phyloP scores from a whole-genome alignment of 1,140 invertebrate genomes.

The Bicyclus anynana region DNA sequence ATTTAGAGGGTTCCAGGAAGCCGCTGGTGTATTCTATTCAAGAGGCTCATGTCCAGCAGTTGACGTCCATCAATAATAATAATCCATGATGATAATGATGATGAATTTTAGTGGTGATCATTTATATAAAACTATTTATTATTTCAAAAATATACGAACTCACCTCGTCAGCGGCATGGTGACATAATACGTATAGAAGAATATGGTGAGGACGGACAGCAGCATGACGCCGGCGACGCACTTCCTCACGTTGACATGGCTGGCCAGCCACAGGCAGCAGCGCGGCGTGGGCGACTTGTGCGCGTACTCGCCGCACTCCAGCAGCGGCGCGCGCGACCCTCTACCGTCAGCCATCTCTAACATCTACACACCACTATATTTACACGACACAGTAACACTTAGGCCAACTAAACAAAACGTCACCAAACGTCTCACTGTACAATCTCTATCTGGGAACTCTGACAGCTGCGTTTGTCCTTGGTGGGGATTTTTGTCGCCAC shows the following conservation, averaged over 20 bases:
- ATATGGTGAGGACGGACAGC: conserved; percentile 83
- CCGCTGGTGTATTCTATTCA: no score
- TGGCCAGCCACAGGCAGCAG: conserved; percentile 79
- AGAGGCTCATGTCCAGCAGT: no score
- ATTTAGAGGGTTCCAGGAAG: no score
- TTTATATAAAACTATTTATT: no score
- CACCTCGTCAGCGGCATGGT: conserved; percentile 84
- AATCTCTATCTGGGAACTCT: conserved; percentile 69
- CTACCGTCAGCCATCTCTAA: conserved; percentile 58
- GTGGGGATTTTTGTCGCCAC: conserved; percentile 75
- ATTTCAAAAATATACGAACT: conserved; percentile 33
- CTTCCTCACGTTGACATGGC: conserved; percentile 84
- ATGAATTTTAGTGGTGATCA: no score
- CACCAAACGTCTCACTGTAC: conserved; percentile 48
- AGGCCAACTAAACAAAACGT: conserved; percentile 53
- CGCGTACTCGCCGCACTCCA: conserved; percentile 56
- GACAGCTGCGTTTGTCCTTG: conserved; percentile 64
- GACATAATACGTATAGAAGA: conserved; percentile 86
- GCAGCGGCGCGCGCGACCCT: conserved; percentile 47
- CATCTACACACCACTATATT: conserved; percentile 69
- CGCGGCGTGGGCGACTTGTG: conserved; percentile 63
- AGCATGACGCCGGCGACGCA: conserved; percentile 83
- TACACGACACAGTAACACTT: conserved; percentile 72
- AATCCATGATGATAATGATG: no score
- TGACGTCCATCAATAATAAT: no score